A percentile compares a stretch with the other conserved stretches of the same genome.
Evolutionary conservation across 1,140 invertebrate genomes (phyloP).

Genomic region (Venustaconcha ellipsiformis): DNA sequence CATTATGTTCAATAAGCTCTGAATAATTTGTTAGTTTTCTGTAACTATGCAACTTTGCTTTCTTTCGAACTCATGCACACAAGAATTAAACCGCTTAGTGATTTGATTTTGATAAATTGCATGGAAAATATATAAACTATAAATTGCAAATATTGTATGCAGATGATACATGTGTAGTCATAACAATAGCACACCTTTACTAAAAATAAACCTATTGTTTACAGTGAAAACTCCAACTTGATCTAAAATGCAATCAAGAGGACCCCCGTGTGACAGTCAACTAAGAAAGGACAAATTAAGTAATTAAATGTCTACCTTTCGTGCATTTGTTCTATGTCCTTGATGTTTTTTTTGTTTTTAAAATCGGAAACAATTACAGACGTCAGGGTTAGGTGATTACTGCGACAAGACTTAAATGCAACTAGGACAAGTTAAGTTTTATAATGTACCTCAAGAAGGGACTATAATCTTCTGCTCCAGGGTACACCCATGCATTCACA

Average conservation of each 20-base stretch:
- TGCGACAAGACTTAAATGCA: slow-evolving; percentile 57
- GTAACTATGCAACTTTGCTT: no score
- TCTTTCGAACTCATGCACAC: background rate
- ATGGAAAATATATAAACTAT: background rate
- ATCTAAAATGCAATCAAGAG: background rate
- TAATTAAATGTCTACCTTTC: no score
- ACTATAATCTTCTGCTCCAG: slow-evolving; percentile 31
- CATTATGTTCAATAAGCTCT: no score
- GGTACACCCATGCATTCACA: slow-evolving; percentile 55
- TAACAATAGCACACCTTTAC: no score
- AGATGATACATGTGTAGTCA: no score
- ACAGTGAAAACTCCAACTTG: background rate
- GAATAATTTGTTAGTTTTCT: no score
- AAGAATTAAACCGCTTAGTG: background rate
- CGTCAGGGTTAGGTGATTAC: background rate
- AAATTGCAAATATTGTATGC: no score
- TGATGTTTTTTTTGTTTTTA: background rate
- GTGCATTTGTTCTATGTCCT: background rate
- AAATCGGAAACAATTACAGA: no score
- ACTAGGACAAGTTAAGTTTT: slow-evolving; percentile 79
- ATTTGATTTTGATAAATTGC: no score
- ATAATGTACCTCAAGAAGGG: slow-evolving; percentile 61
- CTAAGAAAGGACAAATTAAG: no score
- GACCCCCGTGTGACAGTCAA: background rate
- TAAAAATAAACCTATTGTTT: background rate